Evolutionary conservation across 2,797 vertebrate species (phyloP).

Genomic region (Microtus agrestis): DNA sequence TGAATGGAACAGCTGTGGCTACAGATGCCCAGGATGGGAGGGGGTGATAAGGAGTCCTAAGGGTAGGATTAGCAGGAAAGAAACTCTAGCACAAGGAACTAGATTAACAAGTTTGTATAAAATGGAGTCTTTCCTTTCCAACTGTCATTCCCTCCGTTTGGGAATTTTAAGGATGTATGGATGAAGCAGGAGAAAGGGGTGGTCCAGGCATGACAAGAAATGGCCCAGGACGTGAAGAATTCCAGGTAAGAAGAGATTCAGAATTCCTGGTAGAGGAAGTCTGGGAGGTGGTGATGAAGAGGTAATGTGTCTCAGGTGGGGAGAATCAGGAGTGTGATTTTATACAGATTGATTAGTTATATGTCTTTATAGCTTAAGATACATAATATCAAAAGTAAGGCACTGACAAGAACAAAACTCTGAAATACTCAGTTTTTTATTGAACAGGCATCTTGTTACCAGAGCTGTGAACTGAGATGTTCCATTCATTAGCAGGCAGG

Average conservation of each 20-base stretch:
- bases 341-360: background rate
- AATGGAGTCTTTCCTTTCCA: background rate
- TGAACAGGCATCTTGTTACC: background rate
- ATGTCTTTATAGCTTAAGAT: conserved; percentile 11
- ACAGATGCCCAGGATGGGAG: background rate
- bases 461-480: conserved; percentile 29
- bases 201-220: background rate
- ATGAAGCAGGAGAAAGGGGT: conserved; percentile 45
- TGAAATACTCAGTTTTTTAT: background rate
- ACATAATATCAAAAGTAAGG: conserved; percentile 25
- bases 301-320: conserved; percentile 8
- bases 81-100: background rate
- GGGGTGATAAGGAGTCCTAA: background rate
- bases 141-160: background rate
- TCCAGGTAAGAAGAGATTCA: background rate
- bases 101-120: background rate
- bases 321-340: conserved; percentile 19
- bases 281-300: background rate
- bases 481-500: conserved; percentile 70
- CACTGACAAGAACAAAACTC: conserved; percentile 34
- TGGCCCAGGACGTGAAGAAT: background rate
- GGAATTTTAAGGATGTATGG: conserved; percentile 27
- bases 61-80: background rate
- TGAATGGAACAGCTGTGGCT: background rate
- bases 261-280: conserved; percentile 3